Conservation (phyloP, 2,113 vertebrate species). For the Artemisiospiza belli region DNA sequence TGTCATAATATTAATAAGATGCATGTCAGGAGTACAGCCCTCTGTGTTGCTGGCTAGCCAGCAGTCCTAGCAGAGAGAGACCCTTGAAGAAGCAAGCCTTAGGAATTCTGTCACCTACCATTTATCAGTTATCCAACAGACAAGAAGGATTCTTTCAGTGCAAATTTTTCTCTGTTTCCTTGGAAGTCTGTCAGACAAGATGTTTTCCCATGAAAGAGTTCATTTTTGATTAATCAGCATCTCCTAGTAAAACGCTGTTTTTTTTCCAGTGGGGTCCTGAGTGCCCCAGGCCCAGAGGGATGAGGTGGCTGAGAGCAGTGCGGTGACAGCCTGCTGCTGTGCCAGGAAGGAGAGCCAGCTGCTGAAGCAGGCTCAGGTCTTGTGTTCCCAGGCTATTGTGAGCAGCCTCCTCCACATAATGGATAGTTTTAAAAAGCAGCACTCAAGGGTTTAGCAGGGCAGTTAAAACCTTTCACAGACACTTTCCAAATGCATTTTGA, state of each 20-base stretch:
- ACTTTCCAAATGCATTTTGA: conserved; percentile 42
- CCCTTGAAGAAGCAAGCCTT: neutral
- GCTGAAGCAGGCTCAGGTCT: conserved; percentile 10
- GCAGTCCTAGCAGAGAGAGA: neutral
- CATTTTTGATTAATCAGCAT: neutral
- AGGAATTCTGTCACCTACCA: neutral
- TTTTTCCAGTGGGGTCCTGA: neutral
- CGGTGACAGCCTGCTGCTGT: neutral
- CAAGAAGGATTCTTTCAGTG: neutral
- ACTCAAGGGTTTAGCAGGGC: conserved; percentile 12
- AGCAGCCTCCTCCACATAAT: conserved; percentile 41
- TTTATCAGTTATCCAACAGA: neutral
- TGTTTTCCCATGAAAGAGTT: neutral
- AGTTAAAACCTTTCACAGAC: conserved; percentile 46
- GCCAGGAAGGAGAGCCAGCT: conserved; percentile 64
- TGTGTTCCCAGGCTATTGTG: conserved; percentile 31
- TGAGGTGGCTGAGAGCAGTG: conserved; percentile 28
- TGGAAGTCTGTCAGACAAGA: neutral
- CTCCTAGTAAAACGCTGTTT: neutral
- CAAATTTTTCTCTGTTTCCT: neutral
- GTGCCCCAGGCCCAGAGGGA: neutral
- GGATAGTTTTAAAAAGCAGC: conserved; percentile 36
- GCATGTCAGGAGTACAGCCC: neutral
- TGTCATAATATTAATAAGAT: neutral
- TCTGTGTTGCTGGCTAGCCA: neutral